Percentiles rank a stretch among this genome's conserved stretches.
Evolutionary conservation across 1,140 invertebrate species (phyloP).

Genomic region (Diabrotica virgifera): DNA sequence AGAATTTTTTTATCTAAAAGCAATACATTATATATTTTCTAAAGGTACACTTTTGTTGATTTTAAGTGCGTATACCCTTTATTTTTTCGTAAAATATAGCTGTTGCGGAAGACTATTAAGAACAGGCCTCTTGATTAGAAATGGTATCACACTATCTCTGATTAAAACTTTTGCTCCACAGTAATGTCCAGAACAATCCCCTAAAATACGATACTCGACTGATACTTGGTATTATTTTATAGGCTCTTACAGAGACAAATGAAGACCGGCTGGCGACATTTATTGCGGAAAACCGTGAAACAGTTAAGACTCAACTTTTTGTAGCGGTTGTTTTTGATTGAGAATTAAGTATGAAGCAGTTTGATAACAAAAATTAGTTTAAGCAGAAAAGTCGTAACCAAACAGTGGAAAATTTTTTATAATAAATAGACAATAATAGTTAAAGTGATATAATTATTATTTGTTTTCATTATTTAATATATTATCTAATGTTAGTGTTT

Average conservation of each 20-base stretch:
- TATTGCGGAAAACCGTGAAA: constrained; percentile 21
- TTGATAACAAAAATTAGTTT: too few species aligned
- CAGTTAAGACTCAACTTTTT: not conserved
- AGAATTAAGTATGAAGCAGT: too few species aligned
- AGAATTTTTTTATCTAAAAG: too few species aligned
- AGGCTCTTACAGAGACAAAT: constrained; percentile 29
- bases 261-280: constrained; percentile 31
- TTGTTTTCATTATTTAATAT: too few species aligned
- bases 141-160: constrained; percentile 22
- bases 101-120: constrained; percentile 12
- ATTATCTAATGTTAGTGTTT: too few species aligned
- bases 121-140: constrained; percentile 29
- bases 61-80: not conserved
- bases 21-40: too few species aligned
- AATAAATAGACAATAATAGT: too few species aligned
- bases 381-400: too few species aligned
- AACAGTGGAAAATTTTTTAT: too few species aligned
- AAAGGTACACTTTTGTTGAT: too few species aligned
- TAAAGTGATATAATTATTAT: too few species aligned
- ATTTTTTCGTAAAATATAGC: constrained; percentile 14
- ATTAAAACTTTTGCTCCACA: constrained; percentile 25
- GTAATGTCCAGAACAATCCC: constrained; percentile 28
- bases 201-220: constrained; percentile 25
- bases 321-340: too few species aligned
- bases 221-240: constrained; percentile 32